Conservation (phyloP, 2,113 vertebrate genomes). For the Scartelaos histophorus region DNA sequence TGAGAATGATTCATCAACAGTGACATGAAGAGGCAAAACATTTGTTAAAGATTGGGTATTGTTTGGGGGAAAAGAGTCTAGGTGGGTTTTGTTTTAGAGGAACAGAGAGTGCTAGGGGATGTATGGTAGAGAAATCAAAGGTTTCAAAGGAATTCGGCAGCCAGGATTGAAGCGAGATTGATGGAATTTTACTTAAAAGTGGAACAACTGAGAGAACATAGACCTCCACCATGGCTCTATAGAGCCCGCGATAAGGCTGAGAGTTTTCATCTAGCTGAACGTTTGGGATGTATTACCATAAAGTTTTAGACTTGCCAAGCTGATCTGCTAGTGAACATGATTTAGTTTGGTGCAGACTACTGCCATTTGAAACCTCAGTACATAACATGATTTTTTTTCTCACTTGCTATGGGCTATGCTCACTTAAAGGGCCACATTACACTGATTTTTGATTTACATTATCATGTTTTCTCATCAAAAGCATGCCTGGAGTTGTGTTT, state of each 20-base stretch:
- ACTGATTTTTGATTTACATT: no score
- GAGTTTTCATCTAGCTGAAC: no score
- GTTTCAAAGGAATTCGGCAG: not conserved
- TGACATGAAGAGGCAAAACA: slow-evolving; percentile 55
- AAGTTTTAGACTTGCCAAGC: no score
- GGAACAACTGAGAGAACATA: not conserved
- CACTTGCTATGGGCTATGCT: not conserved
- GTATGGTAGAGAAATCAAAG: slow-evolving; percentile 18
- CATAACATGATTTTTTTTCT: not conserved
- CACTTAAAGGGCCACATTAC: no score
- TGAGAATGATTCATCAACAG: slow-evolving; percentile 67
- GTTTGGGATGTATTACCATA: no score
- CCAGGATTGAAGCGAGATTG: not conserved
- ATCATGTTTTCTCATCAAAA: no score
- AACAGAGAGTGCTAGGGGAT: slow-evolving; percentile 28
- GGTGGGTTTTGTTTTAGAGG: slow-evolving; percentile 16
- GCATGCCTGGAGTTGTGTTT: no score
- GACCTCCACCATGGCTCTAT: not conserved
- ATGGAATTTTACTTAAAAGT: not conserved
- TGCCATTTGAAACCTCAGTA: not conserved
- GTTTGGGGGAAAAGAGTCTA: slow-evolving; percentile 41
- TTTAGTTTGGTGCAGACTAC: not conserved
- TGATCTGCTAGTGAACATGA: not conserved
- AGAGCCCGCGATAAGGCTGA: no score
- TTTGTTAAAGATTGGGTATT: slow-evolving; percentile 53